Evolutionary conservation across 1,140 invertebrate species (phyloP).

Genomic region (Drosophila cardini): DNA sequence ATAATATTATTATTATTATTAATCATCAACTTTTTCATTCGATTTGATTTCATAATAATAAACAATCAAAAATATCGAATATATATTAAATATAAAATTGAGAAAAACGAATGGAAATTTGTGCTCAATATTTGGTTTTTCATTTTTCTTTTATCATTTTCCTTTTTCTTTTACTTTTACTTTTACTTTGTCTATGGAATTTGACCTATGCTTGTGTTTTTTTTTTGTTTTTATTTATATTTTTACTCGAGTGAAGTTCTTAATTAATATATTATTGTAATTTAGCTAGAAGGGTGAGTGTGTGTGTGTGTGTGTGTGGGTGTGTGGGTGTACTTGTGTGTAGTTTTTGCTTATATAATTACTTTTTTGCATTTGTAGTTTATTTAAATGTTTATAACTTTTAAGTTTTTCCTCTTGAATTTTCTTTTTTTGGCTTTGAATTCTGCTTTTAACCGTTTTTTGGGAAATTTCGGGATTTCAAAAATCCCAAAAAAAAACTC

Average conservation of each 20-base stretch:
- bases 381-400: constrained; percentile 60
- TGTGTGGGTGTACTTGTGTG: constrained; percentile 41
- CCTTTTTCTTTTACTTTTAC: constrained; percentile 39
- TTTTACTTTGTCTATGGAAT: constrained; percentile 62
- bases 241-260: constrained; percentile 70
- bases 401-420: constrained; percentile 53
- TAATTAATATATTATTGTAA: constrained; percentile 77
- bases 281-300: constrained; percentile 69
- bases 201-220: constrained; percentile 38
- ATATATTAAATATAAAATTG: constrained; percentile 41
- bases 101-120: constrained; percentile 51
- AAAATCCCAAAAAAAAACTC: constrained; percentile 31
- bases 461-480: constrained; percentile 24
- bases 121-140: constrained; percentile 51
- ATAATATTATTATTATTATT: constrained; percentile 79
- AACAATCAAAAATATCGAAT: constrained; percentile 40
- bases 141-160: constrained; percentile 33
- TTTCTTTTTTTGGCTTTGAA: constrained; percentile 43
- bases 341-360: constrained; percentile 56
- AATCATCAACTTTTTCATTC: constrained; percentile 48
- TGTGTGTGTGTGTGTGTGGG: constrained; percentile 23
- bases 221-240: constrained; percentile 14
- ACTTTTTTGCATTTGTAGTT: constrained; percentile 44
- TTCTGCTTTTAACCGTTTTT: constrained; percentile 38
- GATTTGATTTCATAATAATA: constrained; percentile 3